Base-by-base conservation (phyloP, 2,888 invertebrate species). In the Chloromyia formosa region DNA sequence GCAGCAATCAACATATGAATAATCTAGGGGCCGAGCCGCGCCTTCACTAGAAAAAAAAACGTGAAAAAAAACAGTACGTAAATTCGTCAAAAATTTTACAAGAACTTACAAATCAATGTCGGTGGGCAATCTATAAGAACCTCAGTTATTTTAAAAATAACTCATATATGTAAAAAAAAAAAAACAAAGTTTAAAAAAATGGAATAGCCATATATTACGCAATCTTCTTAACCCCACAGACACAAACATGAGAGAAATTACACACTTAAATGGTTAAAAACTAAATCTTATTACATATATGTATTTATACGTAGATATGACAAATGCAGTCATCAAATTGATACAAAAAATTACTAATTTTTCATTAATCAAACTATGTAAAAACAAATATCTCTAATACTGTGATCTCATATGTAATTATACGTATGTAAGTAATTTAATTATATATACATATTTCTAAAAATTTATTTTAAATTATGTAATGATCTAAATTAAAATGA, bases 351-450 rank as follows among this genome's bases (percentile, higher is more conserved):
- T 4, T 22, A 68, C 18, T 56, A 69, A 69, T 56, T 69, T 56
- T 35, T 35, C 56, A 54, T 56, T 56, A 69, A 69, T 56, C 54
- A 56, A 69, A 53, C 23, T 35, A 56, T 69, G 69, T 69, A 72
- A 76, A 72, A 74, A 35, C 27, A 35, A 35, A 84, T 84, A 84
- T 85, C 84, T 85, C 85, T 85, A 85, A 85, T 85, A 84, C 85
- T 85, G 85, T 85, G 85, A 85, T 85, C 85, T 85, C 85, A 85
- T 76, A 75, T 64, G 53, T 74, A 74, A 64, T 64, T 74, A 64
- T 74, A 74, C 27, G 27, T 27, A 72, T 54, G 16, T 71, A 74
- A 23, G 54, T 73, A 64, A 61, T 62, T 53, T 40, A 74, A 53
- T 20, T 35, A 49, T 64, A 49, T 40, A 74, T 54, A 35, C 27